A percentile compares a stretch with the other conserved stretches of the same genome.
These are phyloP conservation scores for Pterocles burchelli DNA, from an alignment of 2,113 vertebrate species.

Conservation along the genomic window DNA sequence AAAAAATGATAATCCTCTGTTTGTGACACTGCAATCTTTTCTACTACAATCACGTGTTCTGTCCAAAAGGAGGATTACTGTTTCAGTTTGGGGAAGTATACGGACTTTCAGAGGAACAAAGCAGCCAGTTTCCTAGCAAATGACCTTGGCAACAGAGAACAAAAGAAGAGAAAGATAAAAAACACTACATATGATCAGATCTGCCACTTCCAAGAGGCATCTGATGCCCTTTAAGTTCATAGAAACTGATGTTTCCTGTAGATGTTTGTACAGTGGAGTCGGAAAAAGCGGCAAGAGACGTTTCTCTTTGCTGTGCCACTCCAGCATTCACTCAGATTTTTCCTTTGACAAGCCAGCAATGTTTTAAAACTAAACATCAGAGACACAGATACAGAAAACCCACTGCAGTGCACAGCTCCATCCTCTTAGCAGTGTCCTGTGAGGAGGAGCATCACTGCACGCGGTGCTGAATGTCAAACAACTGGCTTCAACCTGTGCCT, in stretches of 20 bases:
- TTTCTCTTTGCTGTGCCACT: neutral
- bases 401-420: neutral
- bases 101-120: neutral
- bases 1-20: slow-evolving; percentile 30
- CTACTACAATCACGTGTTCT: neutral
- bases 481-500: neutral
- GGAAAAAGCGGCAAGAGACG: neutral
- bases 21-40: slow-evolving; percentile 56
- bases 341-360: neutral
- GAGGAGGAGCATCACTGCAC: neutral
- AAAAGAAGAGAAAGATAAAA: neutral
- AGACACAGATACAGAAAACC: neutral
- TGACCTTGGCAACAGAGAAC: neutral
- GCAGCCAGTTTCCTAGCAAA: neutral
- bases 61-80: slow-evolving; percentile 28
- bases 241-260: neutral
- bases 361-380: slow-evolving; percentile 27
- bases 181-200: neutral
- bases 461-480: slow-evolving; percentile 12
- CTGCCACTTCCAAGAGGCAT: neutral
- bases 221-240: neutral
- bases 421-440: neutral
- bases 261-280: neutral
- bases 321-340: neutral
- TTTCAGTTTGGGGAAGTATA: neutral